Evolutionary conservation across 2,797 vertebrate species (phyloP).

Genomic region (Fistularia tabacaria): DNA sequence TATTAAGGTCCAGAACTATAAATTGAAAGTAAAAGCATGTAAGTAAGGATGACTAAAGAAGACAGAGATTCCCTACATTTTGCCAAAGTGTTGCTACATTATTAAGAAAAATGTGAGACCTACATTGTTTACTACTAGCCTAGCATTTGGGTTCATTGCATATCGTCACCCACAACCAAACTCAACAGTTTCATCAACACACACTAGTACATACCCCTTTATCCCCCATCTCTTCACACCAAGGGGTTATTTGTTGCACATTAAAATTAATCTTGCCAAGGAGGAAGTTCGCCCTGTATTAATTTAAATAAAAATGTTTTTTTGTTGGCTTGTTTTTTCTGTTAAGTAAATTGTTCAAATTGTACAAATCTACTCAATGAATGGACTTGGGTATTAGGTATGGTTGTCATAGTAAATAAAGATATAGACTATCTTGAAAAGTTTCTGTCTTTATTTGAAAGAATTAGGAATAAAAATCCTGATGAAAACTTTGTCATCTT

Average conservation of each 20-base stretch:
- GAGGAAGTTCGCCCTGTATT: conserved; percentile 57
- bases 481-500: too few relatives aligned
- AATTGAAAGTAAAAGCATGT: too few relatives aligned
- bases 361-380: conserved; percentile 68
- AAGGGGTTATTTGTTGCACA: conserved; percentile 53
- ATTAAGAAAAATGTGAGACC: neutral
- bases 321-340: conserved; percentile 50
- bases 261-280: conserved; percentile 57
- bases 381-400: conserved; percentile 71
- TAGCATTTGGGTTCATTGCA: neutral
- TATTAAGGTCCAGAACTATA: too few relatives aligned
- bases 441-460: neutral
- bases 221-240: conserved; percentile 46
- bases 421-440: conserved; percentile 58
- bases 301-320: conserved; percentile 64
- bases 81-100: too few relatives aligned
- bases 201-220: neutral
- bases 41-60: too few relatives aligned
- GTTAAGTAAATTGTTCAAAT: conserved; percentile 70
- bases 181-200: too few relatives aligned
- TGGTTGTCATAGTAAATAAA: conserved; percentile 79
- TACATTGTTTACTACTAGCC: neutral
- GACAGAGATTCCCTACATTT: too few relatives aligned
- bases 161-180: conserved; percentile 1
- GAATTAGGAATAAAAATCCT: neutral